Evolutionary conservation across 2,113 vertebrate genomes (phyloP).

Genomic region (Erythrocebus patas): DNA sequence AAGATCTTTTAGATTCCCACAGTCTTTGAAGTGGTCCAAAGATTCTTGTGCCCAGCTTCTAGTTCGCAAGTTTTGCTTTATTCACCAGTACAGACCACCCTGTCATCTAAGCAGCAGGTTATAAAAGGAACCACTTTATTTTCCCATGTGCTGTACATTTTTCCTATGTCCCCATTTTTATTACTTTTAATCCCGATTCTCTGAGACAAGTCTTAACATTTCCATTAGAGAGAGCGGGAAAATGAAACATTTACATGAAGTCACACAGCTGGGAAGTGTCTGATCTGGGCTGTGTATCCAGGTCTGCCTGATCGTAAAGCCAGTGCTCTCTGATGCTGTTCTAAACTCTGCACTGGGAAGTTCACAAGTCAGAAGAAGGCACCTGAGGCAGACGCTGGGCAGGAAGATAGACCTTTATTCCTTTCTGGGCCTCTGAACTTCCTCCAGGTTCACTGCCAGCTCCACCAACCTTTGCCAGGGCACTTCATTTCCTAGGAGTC

Average conservation of each 20-base stretch:
- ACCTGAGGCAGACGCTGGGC: fast-evolving
- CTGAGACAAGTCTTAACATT: background rate
- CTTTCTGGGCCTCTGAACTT: fast-evolving
- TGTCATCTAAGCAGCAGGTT: fast-evolving
- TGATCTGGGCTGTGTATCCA: no score
- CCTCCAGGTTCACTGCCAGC: no score
- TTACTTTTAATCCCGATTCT: background rate
- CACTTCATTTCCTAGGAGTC: fast-evolving
- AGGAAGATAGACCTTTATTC: no score
- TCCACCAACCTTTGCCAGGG: no score
- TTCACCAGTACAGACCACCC: background rate
- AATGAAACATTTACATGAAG: background rate
- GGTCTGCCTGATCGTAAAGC: fast-evolving
- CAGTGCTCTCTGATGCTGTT: fast-evolving
- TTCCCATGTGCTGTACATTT: background rate
- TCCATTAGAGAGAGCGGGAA: no score
- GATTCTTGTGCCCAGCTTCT: fast-evolving
- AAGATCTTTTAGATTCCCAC: fast-evolving
- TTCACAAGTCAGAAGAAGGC: background rate
- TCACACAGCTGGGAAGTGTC: fast-evolving
- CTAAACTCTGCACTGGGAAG: background rate
- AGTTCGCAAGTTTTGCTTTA: no score
- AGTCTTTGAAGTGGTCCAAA: background rate
- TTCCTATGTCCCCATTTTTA: background rate
- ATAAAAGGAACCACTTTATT: fast-evolving